phyloP scores from a whole-genome alignment of 1,140 invertebrate species.

The Solen grandis region DNA sequence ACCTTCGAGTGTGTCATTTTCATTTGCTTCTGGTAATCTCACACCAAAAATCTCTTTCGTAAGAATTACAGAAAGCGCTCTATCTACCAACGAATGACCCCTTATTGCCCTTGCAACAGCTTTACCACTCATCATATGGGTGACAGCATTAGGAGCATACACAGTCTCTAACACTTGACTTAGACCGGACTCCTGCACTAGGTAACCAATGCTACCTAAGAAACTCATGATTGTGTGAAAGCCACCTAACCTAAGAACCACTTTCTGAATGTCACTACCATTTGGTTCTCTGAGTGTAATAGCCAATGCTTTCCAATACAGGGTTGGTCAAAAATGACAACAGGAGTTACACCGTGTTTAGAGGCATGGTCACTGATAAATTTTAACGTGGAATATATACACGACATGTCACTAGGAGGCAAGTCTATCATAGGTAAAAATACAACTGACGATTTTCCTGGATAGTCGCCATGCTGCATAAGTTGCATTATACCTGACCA shows the following conservation, averaged over 20 bases:
- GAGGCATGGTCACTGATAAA: conserved; percentile 60
- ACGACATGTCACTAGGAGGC: conserved; percentile 66
- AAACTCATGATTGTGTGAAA: conserved; percentile 57
- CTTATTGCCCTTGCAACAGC: conserved; percentile 77
- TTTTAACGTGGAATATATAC: conserved; percentile 69
- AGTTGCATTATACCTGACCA: conserved; percentile 52
- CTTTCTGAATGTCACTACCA: conserved; percentile 33
- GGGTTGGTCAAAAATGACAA: conserved; percentile 68
- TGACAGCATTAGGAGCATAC: conserved; percentile 64
- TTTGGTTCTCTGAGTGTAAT: conserved; percentile 42
- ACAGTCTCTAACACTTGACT: conserved; percentile 57
- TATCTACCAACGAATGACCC: conserved; percentile 74
- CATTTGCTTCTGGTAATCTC: background rate
- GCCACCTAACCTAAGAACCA: conserved; percentile 50
- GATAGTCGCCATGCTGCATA: conserved; percentile 50
- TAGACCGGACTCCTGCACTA: conserved; percentile 45
- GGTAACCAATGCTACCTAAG: conserved; percentile 25
- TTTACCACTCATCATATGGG: conserved; percentile 77
- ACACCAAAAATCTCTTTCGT: background rate
- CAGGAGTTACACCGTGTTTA: conserved; percentile 39
- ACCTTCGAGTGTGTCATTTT: too few species aligned
- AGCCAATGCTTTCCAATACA: conserved; percentile 62
- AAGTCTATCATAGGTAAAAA: conserved; percentile 72
- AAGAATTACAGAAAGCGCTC: conserved; percentile 33
- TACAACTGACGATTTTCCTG: conserved; percentile 58